These are phyloP conservation scores for Ecliptopera silaceata DNA, from an alignment of 2,888 invertebrate genomes.

Conservation along the genomic window DNA sequence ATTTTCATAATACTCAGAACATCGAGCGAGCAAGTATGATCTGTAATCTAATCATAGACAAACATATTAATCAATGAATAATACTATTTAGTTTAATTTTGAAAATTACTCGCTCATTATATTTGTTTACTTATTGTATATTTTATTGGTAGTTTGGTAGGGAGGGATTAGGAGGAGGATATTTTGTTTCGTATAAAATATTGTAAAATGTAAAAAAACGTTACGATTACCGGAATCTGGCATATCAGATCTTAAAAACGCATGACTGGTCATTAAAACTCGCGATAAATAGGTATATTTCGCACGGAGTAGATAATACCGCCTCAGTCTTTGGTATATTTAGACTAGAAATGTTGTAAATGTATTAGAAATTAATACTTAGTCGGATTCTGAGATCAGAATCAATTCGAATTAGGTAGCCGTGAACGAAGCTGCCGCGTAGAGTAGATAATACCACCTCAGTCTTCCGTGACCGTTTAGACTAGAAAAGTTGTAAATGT, in stretches of 20 bases:
- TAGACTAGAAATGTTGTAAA: slow-evolving; percentile 21
- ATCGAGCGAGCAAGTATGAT: not conserved
- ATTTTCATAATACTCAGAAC: not conserved
- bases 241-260: not conserved
- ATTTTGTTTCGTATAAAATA: not conserved
- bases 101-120: not conserved
- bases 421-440: too few relatives aligned
- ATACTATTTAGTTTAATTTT: not conserved
- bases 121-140: not conserved
- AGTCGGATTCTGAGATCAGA: too few relatives aligned
- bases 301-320: not conserved
- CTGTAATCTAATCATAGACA: too few relatives aligned
- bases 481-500: slow-evolving; percentile 20
- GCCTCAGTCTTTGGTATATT: slow-evolving; percentile 19
- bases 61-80: too few relatives aligned
- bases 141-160: not conserved
- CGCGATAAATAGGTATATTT: not conserved
- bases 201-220: slow-evolving; percentile 3
- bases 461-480: slow-evolving; percentile 17
- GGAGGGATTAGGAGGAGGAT: not conserved
- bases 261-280: too few relatives aligned
- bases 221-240: not conserved
- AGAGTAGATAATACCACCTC: slow-evolving; percentile 8
- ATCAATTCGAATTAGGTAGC: too few relatives aligned
- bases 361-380: slow-evolving; percentile 14